Evolutionary conservation across 2,888 invertebrate species (phyloP), one percentile per base, ranked within the genome.

Genomic region (Heteromurus nitidus): DNA sequence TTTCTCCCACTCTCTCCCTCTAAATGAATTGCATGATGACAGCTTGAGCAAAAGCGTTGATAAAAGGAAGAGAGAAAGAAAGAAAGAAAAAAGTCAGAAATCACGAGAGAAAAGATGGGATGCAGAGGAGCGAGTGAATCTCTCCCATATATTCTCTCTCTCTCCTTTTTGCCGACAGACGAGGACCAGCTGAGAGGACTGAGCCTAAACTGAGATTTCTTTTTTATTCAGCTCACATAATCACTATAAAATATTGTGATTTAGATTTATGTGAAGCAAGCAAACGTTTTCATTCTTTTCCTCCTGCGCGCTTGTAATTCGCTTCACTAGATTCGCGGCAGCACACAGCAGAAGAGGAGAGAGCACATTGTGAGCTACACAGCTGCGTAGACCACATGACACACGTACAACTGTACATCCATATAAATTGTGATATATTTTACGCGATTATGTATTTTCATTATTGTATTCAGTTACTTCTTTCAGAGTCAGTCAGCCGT

Each of bases 171-270:
- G 5, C 20, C 50, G 20, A 50, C 3, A 50, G 50, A 50, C 7
- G n/a, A 65, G 44, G n/a, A n/a, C n/a, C 65, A 44, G 24, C 42
- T 20, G n/a, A n/a, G n/a, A n/a, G n/a, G n/a, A n/a, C n/a, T n/a
- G n/a, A n/a, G 11, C 67, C 30, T 67, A 62, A 62, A 18, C 62
- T 31, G 62, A 62, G 62, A 62, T 62, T 67, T n/a, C n/a, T n/a
- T n/a, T n/a, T n/a, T 67, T 31, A 76, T 76, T 76, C 76, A 16
- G 24, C 58, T 68, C 76, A 76, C 76, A 76, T 76, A 68, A 76
- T 76, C 76, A 76, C 76, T 76, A 76, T 76, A 76, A 76, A 76
- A 76, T 76, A 76, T 68, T 60, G 76, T 76, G 76, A 76, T 76
- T 76, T 67, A 76, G 76, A 76, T 76, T 76, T 76, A 76, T 76